Evolutionary conservation across 2,113 vertebrate genomes (phyloP).

Genomic region (Micronisus gabar): DNA sequence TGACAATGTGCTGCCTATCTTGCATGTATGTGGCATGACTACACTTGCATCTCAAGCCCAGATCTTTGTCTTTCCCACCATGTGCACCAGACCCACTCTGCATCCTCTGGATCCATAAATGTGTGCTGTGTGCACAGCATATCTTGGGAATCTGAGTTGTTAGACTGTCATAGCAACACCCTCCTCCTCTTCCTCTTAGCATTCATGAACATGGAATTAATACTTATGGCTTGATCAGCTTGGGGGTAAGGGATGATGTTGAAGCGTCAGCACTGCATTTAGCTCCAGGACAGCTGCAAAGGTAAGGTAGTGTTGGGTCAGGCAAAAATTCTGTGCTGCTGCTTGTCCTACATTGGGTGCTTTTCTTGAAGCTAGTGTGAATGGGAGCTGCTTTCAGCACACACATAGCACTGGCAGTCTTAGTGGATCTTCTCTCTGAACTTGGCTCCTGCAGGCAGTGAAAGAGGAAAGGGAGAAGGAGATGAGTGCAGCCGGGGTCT

Average conservation of each 20-base stretch:
- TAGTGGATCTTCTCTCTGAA: neutral
- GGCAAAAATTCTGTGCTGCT: neutral
- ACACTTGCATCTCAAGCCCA: neutral
- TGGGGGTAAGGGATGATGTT: neutral
- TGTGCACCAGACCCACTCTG: neutral
- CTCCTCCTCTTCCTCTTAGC: slow-evolving; percentile 20
- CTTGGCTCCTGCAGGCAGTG: neutral
- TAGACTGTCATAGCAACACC: neutral
- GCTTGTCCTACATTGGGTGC: neutral
- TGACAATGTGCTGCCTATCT: neutral
- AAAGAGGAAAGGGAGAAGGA: neutral
- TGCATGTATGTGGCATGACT: neutral
- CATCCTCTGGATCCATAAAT: neutral
- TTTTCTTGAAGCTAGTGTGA: neutral
- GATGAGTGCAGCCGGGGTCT: neutral
- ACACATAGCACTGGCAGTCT: neutral
- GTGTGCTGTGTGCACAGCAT: neutral
- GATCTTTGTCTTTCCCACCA: neutral
- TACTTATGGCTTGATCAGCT: neutral
- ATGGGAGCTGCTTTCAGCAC: neutral
- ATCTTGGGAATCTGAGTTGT: neutral
- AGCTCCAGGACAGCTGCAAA: neutral
- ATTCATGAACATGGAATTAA: neutral
- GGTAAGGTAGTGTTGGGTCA: neutral
- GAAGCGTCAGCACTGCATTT: neutral